Evolutionary conservation across 1,140 invertebrate genomes (phyloP), one percentile per base, ranked within the genome.

Genomic region (Dermatophagoides farinae): DNA sequence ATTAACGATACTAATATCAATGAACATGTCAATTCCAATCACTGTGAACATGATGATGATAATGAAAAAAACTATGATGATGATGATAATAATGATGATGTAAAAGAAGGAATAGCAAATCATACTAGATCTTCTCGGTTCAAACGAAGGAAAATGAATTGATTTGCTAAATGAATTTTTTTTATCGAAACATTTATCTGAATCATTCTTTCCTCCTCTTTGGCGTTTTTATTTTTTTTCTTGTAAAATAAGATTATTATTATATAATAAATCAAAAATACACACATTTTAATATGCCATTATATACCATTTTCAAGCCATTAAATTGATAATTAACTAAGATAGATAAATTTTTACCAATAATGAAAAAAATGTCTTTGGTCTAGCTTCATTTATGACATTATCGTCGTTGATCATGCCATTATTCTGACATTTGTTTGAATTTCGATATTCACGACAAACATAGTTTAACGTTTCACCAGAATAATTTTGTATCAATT

Each of bases 331-430:
- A 22, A 10, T 52, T 60, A 60, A 41, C 58, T 60, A 2, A 60
- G 44, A 60, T 60, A 60, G 44, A 60, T 60, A 60, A 2, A 60
- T 47, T 60, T 60, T 60, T 11, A 60, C 58, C 25, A 60, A 22
- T 23, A 60, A 52, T 25, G 58, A 60, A 47, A 60, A 60, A 38
- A 60, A 60, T n/a, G 10, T 60, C 50, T 60, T 4, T n/a, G 58
- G 58, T 40, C 47, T 5, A 22, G 47, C 44, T 60, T 60, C 58
- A 50, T 60, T 60, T 16, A 37, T 50, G 4, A 14, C n/a, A 23
- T 38, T 20, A 18, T 11, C 12, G n/a, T 47, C 57, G 1, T 23
- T 18, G 14, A 25, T 25, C 11, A 18, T 6, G 5, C 20, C 23
- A 1, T 2, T 12, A 39, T 49, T 11, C 12, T 14, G n/a, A 22